These are phyloP conservation scores for Ectemnius cavifrons DNA, from an alignment of 2,888 invertebrate species.

Conservation along the genomic window DNA sequence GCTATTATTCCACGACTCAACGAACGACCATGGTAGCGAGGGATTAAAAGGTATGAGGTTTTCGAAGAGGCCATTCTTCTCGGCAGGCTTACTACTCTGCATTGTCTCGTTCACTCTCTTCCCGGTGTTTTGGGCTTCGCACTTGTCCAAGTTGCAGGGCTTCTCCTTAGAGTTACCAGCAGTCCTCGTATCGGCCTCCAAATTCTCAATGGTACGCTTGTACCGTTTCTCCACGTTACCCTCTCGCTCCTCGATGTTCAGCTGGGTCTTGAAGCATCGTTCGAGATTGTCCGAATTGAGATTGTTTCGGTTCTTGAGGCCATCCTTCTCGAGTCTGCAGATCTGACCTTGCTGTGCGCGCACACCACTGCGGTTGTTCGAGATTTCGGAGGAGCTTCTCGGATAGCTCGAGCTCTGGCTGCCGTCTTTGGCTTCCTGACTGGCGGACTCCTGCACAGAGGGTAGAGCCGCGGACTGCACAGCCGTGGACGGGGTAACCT, in stretches of 20 bases:
- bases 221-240: slow-evolving; percentile 72
- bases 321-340: slow-evolving; percentile 38
- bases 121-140: slow-evolving; percentile 19
- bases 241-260: slow-evolving; percentile 70
- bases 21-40: slow-evolving; percentile 57
- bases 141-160: slow-evolving; percentile 40
- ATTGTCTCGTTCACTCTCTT: slow-evolving; percentile 25
- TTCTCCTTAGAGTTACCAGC: slow-evolving; percentile 37
- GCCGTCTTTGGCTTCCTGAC: background rate
- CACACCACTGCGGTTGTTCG: slow-evolving; percentile 37
- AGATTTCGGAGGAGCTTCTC: slow-evolving; percentile 37
- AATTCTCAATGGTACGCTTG: slow-evolving; percentile 64
- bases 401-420: slow-evolving; percentile 43
- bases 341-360: slow-evolving; percentile 25
- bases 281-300: slow-evolving; percentile 66
- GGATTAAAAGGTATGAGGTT: slow-evolving; percentile 55
- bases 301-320: slow-evolving; percentile 45
- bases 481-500: slow-evolving; percentile 69
- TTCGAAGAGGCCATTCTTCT: slow-evolving; percentile 51
- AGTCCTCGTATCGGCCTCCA: slow-evolving; percentile 29
- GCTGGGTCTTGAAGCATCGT: slow-evolving; percentile 67
- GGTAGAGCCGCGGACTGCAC: slow-evolving; percentile 53
- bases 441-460: slow-evolving; percentile 41
- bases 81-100: slow-evolving; percentile 22
- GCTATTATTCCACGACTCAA: slow-evolving; percentile 61